A percentile compares a stretch with the other conserved stretches of the same genome.
Conservation (phyloP, 1,140 invertebrate genomes). For the Drosophila nigromelanica region DNA sequence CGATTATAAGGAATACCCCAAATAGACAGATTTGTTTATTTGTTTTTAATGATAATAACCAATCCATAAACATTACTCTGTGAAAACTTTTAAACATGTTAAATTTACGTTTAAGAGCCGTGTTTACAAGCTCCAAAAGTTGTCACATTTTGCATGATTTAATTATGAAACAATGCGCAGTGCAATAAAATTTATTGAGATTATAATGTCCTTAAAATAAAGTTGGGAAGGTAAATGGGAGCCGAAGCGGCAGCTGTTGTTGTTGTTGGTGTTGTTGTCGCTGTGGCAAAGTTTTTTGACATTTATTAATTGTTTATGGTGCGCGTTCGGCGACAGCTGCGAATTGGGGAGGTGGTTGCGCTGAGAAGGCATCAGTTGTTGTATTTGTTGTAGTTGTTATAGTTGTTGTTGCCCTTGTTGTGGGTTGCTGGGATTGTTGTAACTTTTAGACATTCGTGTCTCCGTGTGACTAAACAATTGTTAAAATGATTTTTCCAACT, state of each 20-base stretch:
- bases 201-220: constrained; percentile 49
- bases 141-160: constrained; percentile 39
- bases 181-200: constrained; percentile 54
- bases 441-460: constrained; percentile 1
- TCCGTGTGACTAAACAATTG: no score
- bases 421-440: constrained; percentile 37
- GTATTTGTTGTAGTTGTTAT: background rate
- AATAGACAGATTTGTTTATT: background rate
- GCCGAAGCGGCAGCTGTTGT: constrained; percentile 7
- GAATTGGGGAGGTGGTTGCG: constrained; percentile 46
- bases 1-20: no score
- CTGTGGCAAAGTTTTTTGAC: constrained; percentile 72
- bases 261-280: constrained; percentile 37
- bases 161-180: constrained; percentile 63
- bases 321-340: constrained; percentile 66
- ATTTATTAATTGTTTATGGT: constrained; percentile 81
- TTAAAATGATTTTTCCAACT: constrained; percentile 7
- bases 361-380: constrained; percentile 18
- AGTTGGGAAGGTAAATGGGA: constrained; percentile 4
- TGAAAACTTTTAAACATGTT: constrained; percentile 54
- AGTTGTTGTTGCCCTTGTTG: background rate
- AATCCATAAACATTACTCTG: constrained; percentile 5
- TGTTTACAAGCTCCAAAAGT: constrained; percentile 68
- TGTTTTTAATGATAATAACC: constrained; percentile 7
- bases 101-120: constrained; percentile 57